Evolutionary conservation across 2,113 vertebrate species (phyloP).

Genomic region (Poicephalus meyeri): DNA sequence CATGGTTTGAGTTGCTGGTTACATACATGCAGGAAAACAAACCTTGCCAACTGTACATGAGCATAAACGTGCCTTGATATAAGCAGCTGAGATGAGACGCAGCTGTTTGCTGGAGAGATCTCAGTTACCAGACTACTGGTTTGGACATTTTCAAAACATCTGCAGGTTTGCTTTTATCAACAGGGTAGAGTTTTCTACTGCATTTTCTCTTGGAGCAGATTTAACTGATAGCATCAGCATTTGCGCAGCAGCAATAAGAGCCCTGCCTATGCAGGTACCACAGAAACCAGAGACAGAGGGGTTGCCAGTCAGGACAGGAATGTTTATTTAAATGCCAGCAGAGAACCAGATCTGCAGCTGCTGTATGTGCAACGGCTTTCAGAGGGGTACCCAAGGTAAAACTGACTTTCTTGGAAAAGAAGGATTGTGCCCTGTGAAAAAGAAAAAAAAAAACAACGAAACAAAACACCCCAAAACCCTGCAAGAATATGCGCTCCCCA

Average conservation of each 20-base stretch:
- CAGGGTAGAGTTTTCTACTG: neutral
- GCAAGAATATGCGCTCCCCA: neutral
- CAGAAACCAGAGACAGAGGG: neutral
- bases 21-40: neutral
- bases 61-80: neutral
- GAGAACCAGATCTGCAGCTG: conserved; percentile 40
- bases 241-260: neutral
- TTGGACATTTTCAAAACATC: neutral
- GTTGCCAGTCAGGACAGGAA: conserved; percentile 51
- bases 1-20: neutral
- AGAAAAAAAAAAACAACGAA: neutral
- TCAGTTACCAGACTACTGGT: fast-evolving
- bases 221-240: conserved; percentile 23
- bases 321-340: conserved; percentile 43
- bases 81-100: neutral
- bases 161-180: neutral
- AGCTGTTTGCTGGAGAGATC: neutral
- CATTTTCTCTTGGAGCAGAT: neutral
- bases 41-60: fast-evolving
- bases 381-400: neutral
- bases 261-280: conserved; percentile 15
- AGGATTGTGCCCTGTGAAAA: neutral
- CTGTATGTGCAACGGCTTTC: neutral
- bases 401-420: neutral
- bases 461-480: neutral